Conservation (phyloP, 1,140 invertebrate species). For the Gyrodactylus bullatarudis region DNA sequence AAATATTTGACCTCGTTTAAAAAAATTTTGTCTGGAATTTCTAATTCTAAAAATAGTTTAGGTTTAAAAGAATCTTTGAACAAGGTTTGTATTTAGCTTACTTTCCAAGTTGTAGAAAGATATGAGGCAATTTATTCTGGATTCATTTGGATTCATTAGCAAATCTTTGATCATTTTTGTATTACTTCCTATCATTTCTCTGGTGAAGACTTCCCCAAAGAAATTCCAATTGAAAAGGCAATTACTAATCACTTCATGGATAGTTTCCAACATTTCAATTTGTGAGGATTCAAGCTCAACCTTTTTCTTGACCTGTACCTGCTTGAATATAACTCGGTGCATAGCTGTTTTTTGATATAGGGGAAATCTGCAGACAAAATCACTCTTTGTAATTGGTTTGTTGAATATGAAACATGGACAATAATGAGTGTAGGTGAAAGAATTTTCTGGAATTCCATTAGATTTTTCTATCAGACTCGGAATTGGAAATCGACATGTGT, state of each 20-base stretch:
- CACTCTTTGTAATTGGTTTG: not conserved
- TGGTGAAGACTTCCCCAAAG: not conserved
- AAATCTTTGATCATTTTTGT: not conserved
- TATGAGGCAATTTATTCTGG: not conserved
- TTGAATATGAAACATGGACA: not conserved
- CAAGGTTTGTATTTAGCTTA: too few relatives aligned
- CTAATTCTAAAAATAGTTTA: too few relatives aligned
- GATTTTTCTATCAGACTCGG: not conserved
- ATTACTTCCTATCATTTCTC: not conserved
- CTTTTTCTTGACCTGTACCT: not conserved
- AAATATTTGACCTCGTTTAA: too few relatives aligned
- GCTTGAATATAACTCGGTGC: not conserved
- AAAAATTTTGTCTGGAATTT: too few relatives aligned
- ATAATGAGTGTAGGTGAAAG: not conserved
- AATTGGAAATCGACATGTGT: not conserved
- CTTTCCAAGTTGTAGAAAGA: not conserved
- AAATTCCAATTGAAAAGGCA: not conserved
- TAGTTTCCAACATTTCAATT: not conserved
- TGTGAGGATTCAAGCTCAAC: not conserved
- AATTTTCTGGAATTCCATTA: not conserved
- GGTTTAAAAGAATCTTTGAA: too few relatives aligned
- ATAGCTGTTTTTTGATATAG: not conserved
- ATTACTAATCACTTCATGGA: not conserved
- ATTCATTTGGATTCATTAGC: not conserved
- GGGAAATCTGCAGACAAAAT: not conserved